phyloP scores from a whole-genome alignment of 30 jellyfish, hydroid and myxozoan species.

The Aurelia sp. region DNA sequence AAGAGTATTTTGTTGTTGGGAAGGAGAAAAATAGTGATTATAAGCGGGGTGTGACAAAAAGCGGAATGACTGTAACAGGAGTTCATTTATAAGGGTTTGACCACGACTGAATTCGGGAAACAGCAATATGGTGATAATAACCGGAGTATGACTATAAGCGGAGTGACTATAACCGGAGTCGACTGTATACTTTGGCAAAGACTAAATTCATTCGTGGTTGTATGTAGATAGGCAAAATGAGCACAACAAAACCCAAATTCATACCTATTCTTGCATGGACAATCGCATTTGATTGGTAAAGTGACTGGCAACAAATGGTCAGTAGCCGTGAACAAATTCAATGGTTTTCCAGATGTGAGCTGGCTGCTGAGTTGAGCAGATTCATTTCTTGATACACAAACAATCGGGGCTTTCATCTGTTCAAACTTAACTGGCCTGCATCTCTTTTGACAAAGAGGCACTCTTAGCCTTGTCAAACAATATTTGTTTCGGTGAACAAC shows the following conservation, averaged over 20 bases:
- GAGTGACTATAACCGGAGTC: too few species aligned
- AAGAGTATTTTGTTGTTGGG: too few species aligned
- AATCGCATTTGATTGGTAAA: slow-evolving; percentile 53
- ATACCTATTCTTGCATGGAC: slow-evolving; percentile 63
- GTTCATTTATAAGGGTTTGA: too few species aligned
- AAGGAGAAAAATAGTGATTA: too few species aligned
- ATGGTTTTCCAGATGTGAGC: slow-evolving; percentile 30
- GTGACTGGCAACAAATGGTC: slow-evolving; percentile 41
- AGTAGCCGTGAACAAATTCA: slow-evolving; percentile 38
- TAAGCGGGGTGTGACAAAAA: too few species aligned
- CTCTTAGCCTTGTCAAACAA: slow-evolving; percentile 53
- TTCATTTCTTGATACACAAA: slow-evolving; percentile 50
- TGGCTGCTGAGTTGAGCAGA: slow-evolving; percentile 32
- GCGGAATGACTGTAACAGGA: too few species aligned
- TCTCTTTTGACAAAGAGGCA: slow-evolving; percentile 52
- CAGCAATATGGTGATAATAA: too few species aligned
- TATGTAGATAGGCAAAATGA: not conserved
- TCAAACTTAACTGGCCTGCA: slow-evolving; percentile 22
- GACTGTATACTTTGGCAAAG: not conserved
- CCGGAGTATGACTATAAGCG: too few species aligned
- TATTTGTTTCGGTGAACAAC: slow-evolving; percentile 32
- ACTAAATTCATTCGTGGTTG: not conserved
- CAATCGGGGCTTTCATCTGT: slow-evolving; percentile 39
- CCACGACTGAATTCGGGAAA: too few species aligned
- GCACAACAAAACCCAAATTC: not conserved